Conservation (phyloP, 2,113 vertebrate species). For the Edolisoma coerulescens region DNA sequence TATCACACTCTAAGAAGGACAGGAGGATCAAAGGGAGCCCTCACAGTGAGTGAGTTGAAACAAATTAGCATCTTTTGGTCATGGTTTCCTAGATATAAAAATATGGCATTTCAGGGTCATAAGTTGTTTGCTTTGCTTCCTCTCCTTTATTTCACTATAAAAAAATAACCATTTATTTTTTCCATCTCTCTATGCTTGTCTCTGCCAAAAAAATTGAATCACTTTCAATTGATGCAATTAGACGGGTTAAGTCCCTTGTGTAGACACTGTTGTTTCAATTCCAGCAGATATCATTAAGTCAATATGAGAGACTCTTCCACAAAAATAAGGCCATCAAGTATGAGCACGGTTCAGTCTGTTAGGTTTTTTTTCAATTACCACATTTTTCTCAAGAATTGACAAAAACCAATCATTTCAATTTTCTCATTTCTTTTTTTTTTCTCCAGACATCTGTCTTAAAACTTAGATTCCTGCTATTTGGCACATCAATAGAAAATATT, state of each 20-base stretch:
- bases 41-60: not conserved
- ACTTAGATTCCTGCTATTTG: not conserved
- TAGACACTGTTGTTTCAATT: slow-evolving; percentile 47
- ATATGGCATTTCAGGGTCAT: slow-evolving; percentile 6
- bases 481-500: not conserved
- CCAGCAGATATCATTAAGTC: slow-evolving; percentile 27
- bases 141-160: not conserved
- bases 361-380: not conserved
- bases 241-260: slow-evolving; percentile 4
- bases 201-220: slow-evolving; percentile 41
- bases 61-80: slow-evolving; percentile 47
- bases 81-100: slow-evolving; percentile 58
- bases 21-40: slow-evolving; percentile 14
- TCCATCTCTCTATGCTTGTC: not conserved
- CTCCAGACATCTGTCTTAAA: not conserved
- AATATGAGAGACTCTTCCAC: slow-evolving; percentile 9
- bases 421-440: not conserved
- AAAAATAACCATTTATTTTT: not conserved
- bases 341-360: not conserved
- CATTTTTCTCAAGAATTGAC: not conserved
- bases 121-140: slow-evolving; percentile 29
- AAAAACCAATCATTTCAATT: not conserved
- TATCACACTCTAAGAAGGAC: not conserved
- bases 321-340: slow-evolving; percentile 18
- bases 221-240: slow-evolving; percentile 48